Evolutionary conservation across 2,888 invertebrate species (phyloP), one percentile per base, ranked within the genome.

Genomic region (Prostheceraeus crozeri): DNA sequence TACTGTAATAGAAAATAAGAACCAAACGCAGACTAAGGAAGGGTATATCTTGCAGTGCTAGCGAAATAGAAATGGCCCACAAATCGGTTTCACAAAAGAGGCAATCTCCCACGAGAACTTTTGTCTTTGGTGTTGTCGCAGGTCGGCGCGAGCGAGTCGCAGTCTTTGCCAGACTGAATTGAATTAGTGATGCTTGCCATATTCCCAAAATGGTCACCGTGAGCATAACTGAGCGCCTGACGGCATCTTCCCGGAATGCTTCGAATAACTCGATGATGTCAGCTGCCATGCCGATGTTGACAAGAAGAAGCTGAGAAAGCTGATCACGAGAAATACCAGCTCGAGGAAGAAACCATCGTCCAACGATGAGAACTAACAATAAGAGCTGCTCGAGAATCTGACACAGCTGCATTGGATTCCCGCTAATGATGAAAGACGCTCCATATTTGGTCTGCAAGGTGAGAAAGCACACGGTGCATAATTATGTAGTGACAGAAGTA

Each of bases 1-100:
- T 87, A 65, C 84, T 82, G 74, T 87, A 90, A 69, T 88, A 85
- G 8, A 85, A 82, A 62, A 93, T 89, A 45, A 93, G 84, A 27
- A 89, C 81, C 1, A 91, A 80, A 1, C 79, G 70, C 21, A 74
- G 65, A 4, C 70, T 67, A 6, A 75, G 67, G 63, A 75, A 75
- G 1, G 75, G 73, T n/a, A 71, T 67, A 60, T 75, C 75, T 62
- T 75, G 72, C 19, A 72, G 66, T n/a, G 68, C 33, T 40, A 75
- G 70, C 6, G 71, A 70, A 4, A 69, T 71, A 23, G 72, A 55
- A 25, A 75, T 72, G 55, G 71, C 71, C 62, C 71, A 71, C 3
- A 65, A 62, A 31, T 68, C 68, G 3, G 65, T 65, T 14, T 62
- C 57, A 57, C 65, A 67, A 51, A 65, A 65, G 27, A 45, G 53